Percentiles rank a stretch among this genome's conserved stretches.
Evolutionary conservation across 2,888 invertebrate genomes (phyloP).

Genomic region (Bombyx huttoni): DNA sequence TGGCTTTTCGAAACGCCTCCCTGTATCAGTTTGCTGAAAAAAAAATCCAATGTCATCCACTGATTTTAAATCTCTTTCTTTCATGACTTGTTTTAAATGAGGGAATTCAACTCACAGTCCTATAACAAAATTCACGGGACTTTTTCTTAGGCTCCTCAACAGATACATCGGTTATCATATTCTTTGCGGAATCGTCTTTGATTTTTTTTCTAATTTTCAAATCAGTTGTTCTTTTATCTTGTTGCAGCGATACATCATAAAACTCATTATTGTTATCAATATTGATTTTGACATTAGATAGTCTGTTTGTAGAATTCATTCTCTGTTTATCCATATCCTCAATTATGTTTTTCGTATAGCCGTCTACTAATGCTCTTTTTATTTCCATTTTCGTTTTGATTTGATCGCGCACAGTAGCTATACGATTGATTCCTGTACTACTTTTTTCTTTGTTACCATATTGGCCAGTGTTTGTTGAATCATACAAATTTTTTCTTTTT

Average conservation of each 20-base stretch:
- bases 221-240: conserved; percentile 26
- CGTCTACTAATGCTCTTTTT: conserved; percentile 34
- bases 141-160: conserved; percentile 7
- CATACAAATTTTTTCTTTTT: background rate
- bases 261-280: conserved; percentile 39
- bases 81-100: background rate
- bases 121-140: background rate
- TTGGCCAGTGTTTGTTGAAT: background rate
- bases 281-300: conserved; percentile 38
- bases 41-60: conserved; percentile 8
- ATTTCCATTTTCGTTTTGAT: conserved; percentile 4
- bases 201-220: conserved; percentile 26
- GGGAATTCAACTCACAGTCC: background rate
- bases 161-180: conserved; percentile 14
- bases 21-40: conserved; percentile 30
- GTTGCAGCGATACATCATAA: conserved; percentile 36
- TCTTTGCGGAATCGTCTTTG: conserved; percentile 18
- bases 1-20: conserved; percentile 11
- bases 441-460: conserved; percentile 6
- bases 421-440: background rate
- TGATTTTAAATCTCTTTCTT: background rate
- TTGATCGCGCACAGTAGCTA: background rate
- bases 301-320: conserved; percentile 14
- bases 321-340: conserved; percentile 14
- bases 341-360: conserved; percentile 27